A percentile compares a stretch with the other conserved stretches of the same genome.
Conservation (phyloP, 2,797 vertebrate genomes). For the Spatula clypeata region DNA sequence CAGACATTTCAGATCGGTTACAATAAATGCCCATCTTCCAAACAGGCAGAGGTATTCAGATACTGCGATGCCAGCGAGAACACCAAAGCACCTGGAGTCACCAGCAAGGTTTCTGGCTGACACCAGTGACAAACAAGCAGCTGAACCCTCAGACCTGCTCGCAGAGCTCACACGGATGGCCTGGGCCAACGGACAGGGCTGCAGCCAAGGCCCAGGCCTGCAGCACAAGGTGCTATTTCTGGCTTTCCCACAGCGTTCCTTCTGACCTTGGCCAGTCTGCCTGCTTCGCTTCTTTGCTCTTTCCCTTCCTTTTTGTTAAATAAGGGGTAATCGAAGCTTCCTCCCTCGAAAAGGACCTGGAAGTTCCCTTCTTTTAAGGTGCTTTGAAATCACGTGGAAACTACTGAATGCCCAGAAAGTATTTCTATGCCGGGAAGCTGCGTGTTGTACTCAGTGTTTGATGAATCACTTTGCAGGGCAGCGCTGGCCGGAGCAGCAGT, state of each 20-base stretch:
- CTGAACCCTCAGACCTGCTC: neutral
- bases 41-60: neutral
- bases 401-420: neutral
- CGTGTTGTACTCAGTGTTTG: neutral
- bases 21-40: neutral
- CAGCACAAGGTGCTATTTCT: conserved; percentile 45
- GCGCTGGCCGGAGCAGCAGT: neutral
- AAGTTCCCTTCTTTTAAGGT: neutral
- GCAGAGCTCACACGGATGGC: neutral
- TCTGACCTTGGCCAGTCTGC: conserved; percentile 10
- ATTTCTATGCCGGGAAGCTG: conserved; percentile 8
- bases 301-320: conserved; percentile 15
- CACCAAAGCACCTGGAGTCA: neutral
- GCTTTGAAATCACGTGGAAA: conserved; percentile 5
- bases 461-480: neutral
- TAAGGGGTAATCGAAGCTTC: neutral
- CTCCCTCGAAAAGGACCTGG: neutral
- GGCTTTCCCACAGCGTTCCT: conserved; percentile 22
- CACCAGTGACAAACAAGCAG: neutral
- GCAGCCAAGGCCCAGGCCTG: conserved; percentile 7
- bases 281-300: neutral
- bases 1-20: neutral
- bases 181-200: neutral
- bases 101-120: neutral
- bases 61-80: neutral